Evolutionary conservation across 2,888 invertebrate genomes (phyloP).

Genomic region (Euclidia mi): DNA sequence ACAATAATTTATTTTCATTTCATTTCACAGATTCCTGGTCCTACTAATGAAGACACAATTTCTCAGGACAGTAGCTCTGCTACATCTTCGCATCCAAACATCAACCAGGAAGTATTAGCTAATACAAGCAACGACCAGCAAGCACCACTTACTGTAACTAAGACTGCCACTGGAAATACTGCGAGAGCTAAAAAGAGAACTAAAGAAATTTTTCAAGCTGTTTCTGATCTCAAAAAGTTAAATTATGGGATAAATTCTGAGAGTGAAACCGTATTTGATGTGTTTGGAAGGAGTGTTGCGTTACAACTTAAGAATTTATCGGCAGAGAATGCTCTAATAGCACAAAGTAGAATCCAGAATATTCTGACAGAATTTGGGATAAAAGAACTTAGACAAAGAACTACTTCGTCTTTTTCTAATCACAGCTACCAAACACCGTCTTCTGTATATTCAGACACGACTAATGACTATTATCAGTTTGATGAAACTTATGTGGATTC

Average conservation of each 20-base stretch:
- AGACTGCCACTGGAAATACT: neutral
- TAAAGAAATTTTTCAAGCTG: constrained; percentile 9
- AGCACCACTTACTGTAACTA: neutral
- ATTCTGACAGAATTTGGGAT: constrained; percentile 26
- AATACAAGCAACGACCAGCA: neutral
- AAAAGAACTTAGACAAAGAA: constrained; percentile 22
- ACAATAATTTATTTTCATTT: neutral
- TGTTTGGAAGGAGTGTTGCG: constrained; percentile 27
- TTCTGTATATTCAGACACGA: too few relatives aligned
- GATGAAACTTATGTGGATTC: too few relatives aligned
- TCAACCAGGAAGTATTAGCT: neutral
- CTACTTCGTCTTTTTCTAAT: too few relatives aligned
- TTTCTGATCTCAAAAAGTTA: constrained; percentile 4
- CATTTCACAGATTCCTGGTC: neutral
- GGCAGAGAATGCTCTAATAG: constrained; percentile 30
- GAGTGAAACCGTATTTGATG: constrained; percentile 23
- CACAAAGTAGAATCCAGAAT: constrained; percentile 24
- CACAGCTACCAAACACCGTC: too few relatives aligned
- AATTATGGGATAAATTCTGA: constrained; percentile 25
- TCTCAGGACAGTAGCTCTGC: neutral
- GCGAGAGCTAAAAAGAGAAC: constrained; percentile 12
- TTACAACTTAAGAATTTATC: constrained; percentile 28
- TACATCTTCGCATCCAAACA: neutral
- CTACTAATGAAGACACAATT: constrained; percentile 1
- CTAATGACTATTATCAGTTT: too few relatives aligned